A percentile compares a stretch with the other conserved stretches of the same genome.
phyloP scores from a whole-genome alignment of 2,113 vertebrate species.

The Pedionomus torquatus region DNA sequence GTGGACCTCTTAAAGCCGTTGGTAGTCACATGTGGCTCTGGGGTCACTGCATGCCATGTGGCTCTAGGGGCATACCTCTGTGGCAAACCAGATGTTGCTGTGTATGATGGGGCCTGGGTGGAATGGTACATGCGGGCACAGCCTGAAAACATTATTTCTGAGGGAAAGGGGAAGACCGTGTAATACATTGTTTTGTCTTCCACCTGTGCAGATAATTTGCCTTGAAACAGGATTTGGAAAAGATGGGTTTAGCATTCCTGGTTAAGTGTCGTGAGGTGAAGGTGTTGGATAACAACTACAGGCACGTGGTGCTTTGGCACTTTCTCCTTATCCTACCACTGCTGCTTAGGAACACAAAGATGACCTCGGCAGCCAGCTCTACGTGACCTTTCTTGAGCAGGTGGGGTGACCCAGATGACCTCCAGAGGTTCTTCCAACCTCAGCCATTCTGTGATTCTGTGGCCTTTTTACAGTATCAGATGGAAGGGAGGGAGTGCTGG shows the following conservation, averaged over 20 bases:
- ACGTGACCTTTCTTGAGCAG: neutral
- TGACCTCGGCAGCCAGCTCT: neutral
- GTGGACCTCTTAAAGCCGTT: slow-evolving; percentile 83
- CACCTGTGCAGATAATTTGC: neutral
- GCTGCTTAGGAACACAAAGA: neutral
- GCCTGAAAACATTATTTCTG: slow-evolving; percentile 86
- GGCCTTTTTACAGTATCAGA: neutral
- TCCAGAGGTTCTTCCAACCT: neutral
- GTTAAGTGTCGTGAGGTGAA: neutral
- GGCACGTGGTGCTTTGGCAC: neutral
- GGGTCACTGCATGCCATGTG: slow-evolving; percentile 91
- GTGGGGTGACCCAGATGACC: neutral
- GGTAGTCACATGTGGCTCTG: slow-evolving; percentile 89
- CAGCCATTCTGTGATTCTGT: neutral
- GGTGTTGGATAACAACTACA: neutral
- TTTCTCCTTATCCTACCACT: neutral
- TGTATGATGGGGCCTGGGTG: slow-evolving; percentile 92
- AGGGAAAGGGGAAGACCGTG: slow-evolving; percentile 80
- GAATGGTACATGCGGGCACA: slow-evolving; percentile 91
- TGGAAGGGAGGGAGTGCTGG: neutral
- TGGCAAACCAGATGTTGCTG: slow-evolving; percentile 80
- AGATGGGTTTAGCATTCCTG: neutral
- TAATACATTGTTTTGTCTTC: slow-evolving; percentile 39
- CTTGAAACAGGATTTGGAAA: slow-evolving; percentile 35
- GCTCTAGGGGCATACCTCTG: slow-evolving; percentile 88